Evolutionary conservation across 2,888 invertebrate genomes (phyloP), one percentile per base, ranked within the genome.

Genomic region (Sminthurinus aureus): DNA sequence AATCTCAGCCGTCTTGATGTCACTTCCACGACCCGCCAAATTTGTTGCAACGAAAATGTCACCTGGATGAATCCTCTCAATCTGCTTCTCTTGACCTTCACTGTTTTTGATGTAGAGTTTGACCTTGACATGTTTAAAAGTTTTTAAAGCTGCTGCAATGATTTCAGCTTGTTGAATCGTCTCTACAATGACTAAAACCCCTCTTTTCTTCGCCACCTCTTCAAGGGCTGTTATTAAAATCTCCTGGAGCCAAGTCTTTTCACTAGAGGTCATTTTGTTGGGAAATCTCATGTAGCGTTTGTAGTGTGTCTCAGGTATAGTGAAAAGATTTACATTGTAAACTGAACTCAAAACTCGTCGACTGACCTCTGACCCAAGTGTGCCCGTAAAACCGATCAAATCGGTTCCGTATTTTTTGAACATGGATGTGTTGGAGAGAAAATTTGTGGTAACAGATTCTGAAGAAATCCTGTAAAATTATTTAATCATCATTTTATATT

Each of bases 21-120:
- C 85, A 0, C 85, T 86, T 3, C 86, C 86, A 26, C 86, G 50
- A 13, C 85, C 86, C 3, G 86, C 86, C 22, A 86, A 50, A 80
- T 85, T 86, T 0, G 86, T 86, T 3, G 85, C 86, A 1, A 86
- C 79, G 38, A 85, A 75, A 1, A 85, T 75, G 22, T 84, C 83
- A 0, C 81, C 84, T 4, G 77, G 81, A 20, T 69, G 22, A 51
- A 86, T 79, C 64, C 66, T 75, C 66, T 84, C 81, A 20, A 86
- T 78, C 26, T 80, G 73, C 20, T 82, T 78, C 52, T 85, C 85
- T 75, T 83, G 81, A 11, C 9, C 52, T 18, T 52, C 69, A 15
- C 71, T 20, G 69, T 85, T 85, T 11, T 67, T 26, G 0, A 79
- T 81, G 82, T 85, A 85, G 20, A 86, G 50, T 73, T 83, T 85